phyloP scores from a whole-genome alignment of 2,113 vertebrate genomes.

The Nycticebus coucang region DNA sequence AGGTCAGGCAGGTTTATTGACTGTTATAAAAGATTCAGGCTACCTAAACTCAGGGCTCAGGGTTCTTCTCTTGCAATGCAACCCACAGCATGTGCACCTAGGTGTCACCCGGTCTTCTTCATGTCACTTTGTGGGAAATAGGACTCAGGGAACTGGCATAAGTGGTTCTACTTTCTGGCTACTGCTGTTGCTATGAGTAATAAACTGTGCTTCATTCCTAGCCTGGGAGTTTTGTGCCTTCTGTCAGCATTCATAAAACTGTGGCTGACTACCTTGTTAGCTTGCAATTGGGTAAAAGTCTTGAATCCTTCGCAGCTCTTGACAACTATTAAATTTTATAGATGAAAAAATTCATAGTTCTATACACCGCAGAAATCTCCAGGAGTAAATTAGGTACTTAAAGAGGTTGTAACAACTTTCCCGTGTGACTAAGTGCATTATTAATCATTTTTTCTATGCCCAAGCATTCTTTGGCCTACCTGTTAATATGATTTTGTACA shows the following conservation, averaged over 20 bases:
- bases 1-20: neutral
- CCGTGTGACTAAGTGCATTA: neutral
- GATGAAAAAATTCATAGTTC: neutral
- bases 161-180: neutral
- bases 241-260: neutral
- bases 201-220: neutral
- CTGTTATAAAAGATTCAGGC: neutral
- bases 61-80: neutral
- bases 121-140: neutral
- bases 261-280: neutral
- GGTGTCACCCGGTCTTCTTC: neutral
- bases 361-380: neutral
- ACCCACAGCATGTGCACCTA: too few relatives aligned
- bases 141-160: neutral
- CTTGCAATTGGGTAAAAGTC: neutral
- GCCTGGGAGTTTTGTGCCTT: neutral
- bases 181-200: neutral
- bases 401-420: neutral
- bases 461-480: neutral
- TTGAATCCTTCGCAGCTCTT: neutral
- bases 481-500: neutral
- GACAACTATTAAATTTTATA: conserved; percentile 10
- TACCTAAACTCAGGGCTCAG: neutral
- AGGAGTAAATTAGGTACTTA: conserved; percentile 5
- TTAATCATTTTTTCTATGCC: neutral